Percentiles rank a stretch among this genome's conserved stretches.
These are phyloP conservation scores for Equus przewalskii DNA, from an alignment of 2,113 vertebrate genomes.

Conservation along the genomic window DNA sequence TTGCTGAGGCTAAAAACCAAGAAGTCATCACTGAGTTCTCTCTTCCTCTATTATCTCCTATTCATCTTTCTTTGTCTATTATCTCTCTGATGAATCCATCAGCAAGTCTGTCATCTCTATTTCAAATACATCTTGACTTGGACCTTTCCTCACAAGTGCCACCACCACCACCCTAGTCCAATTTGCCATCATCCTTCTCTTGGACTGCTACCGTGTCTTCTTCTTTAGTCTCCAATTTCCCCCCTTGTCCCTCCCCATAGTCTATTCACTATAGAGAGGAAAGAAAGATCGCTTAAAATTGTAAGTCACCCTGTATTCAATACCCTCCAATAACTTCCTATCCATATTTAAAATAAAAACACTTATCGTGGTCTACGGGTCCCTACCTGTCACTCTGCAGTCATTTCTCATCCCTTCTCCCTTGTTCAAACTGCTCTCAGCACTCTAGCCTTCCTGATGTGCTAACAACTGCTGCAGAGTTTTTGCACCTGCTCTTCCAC, in stretches of 20 bases:
- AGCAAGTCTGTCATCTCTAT: not conserved
- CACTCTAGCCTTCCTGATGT: not conserved
- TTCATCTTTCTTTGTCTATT: not conserved
- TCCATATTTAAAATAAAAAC: conserved; percentile 11
- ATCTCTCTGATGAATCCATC: not conserved
- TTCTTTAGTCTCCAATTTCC: not conserved
- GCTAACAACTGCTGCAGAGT: not conserved
- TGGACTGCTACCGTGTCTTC: not conserved
- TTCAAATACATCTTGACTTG: not conserved
- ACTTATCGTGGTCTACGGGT: not conserved
- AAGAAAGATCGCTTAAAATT: not conserved
- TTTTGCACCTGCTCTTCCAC: not conserved
- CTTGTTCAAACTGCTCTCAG: not conserved
- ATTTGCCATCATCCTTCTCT: not conserved
- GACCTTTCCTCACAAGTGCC: not conserved
- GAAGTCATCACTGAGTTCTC: not conserved
- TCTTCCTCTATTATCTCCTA: not conserved
- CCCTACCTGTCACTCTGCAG: not conserved
- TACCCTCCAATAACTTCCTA: not conserved
- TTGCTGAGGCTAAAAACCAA: not conserved
- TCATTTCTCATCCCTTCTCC: not conserved
- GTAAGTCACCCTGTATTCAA: not conserved
- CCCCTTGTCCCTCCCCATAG: too few species aligned
- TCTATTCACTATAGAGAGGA: not conserved
- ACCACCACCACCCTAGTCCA: not conserved